Evolutionary conservation across 1,140 invertebrate genomes (phyloP).

Genomic region (Drosophila santomea): DNA sequence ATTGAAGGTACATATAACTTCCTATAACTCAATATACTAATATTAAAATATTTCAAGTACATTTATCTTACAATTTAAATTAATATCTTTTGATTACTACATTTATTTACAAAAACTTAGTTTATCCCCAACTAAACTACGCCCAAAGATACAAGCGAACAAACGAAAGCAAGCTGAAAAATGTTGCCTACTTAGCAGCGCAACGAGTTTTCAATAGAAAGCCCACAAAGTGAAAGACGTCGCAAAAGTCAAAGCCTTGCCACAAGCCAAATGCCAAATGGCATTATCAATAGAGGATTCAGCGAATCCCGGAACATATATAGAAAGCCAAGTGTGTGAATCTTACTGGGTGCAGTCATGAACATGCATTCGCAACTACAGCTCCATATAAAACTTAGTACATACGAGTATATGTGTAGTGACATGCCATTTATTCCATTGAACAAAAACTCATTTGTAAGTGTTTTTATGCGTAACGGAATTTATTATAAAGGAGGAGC

Average conservation of each 20-base stretch:
- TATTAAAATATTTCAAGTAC: too few species aligned
- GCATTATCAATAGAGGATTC: constrained; percentile 44
- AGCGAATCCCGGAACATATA: constrained; percentile 14
- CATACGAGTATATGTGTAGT: background rate
- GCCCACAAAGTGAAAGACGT: constrained; percentile 37
- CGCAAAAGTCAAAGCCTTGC: constrained; percentile 40
- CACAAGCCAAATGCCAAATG: constrained; percentile 46
- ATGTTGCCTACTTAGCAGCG: constrained; percentile 39
- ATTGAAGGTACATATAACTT: too few species aligned
- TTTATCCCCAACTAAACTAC: constrained; percentile 3
- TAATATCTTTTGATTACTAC: too few species aligned
- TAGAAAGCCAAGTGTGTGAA: constrained; percentile 16
- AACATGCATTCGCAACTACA: constrained; percentile 17
- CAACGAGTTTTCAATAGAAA: constrained; percentile 24
- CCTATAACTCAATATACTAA: too few species aligned
- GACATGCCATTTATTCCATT: constrained; percentile 57
- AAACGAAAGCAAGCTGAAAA: constrained; percentile 16
- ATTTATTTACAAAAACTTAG: constrained; percentile 17
- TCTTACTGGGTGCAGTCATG: constrained; percentile 19
- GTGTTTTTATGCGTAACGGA: constrained; percentile 57
- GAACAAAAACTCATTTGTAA: constrained; percentile 56
- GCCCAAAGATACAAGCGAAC: constrained; percentile 13
- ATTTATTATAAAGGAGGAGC: constrained; percentile 53
- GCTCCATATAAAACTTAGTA: background rate
- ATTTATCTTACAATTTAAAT: too few species aligned